These are phyloP conservation scores for Lasiurus borealis DNA, from an alignment of 2,113 vertebrate genomes.

Conservation along the genomic window DNA sequence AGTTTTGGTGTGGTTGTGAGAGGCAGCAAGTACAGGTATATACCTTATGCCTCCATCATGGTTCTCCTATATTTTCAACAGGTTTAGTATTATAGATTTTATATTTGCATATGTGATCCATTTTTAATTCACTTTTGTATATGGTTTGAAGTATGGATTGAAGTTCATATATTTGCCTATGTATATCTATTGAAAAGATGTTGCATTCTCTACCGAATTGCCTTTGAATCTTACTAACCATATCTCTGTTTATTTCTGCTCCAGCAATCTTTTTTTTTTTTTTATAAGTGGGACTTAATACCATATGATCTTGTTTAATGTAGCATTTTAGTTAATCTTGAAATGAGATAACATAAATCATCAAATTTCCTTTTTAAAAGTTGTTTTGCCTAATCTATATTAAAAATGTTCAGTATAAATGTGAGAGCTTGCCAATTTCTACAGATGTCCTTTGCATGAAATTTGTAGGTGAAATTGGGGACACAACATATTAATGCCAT, in stretches of 20 bases:
- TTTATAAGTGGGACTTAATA: neutral
- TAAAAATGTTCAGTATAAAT: neutral
- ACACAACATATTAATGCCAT: neutral
- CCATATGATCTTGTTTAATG: neutral
- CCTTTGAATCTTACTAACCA: neutral
- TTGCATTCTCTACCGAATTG: neutral
- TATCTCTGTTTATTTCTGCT: neutral
- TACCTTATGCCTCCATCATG: too few relatives aligned
- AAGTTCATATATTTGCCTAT: neutral
- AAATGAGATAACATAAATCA: neutral
- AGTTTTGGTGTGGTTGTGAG: too few relatives aligned
- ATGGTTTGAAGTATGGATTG: neutral
- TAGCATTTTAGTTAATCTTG: conserved; percentile 16
- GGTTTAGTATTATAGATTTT: neutral
- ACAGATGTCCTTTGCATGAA: neutral
- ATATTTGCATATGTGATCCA: neutral
- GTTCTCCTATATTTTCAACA: neutral
- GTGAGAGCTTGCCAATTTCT: neutral
- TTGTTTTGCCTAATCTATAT: neutral
- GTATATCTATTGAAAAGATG: neutral
- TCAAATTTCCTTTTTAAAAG: neutral
- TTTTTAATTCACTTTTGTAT: neutral
- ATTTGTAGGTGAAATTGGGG: neutral
- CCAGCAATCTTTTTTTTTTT: neutral
- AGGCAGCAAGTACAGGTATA: too few relatives aligned